phyloP scores from a whole-genome alignment of 2,113 vertebrate species.

The Coptodon bakossiorum region DNA sequence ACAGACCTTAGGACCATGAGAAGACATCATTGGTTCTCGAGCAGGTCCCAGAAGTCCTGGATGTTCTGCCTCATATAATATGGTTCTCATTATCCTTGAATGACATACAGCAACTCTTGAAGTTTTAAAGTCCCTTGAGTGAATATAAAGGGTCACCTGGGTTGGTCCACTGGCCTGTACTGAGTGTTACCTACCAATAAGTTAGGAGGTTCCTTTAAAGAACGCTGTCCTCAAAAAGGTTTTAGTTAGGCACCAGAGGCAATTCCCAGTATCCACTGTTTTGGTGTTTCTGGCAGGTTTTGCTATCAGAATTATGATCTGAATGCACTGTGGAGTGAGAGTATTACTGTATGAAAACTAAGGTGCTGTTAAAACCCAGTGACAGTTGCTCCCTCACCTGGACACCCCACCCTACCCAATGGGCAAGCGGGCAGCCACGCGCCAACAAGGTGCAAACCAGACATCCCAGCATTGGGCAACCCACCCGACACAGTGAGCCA shows the following conservation, averaged over 20 bases:
- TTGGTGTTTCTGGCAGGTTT: not conserved
- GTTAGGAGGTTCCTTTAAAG: not conserved
- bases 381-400: not conserved
- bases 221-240: not conserved
- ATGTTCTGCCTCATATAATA: not conserved
- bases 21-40: not conserved
- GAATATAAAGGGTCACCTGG: not conserved
- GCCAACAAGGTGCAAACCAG: not conserved
- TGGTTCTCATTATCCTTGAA: not conserved
- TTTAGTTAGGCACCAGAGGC: not conserved
- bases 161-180: not conserved
- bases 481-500: not conserved
- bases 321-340: not conserved
- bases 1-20: not conserved
- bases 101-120: not conserved
- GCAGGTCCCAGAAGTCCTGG: not conserved
- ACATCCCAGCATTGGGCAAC: not conserved
- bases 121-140: not conserved
- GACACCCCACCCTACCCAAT: not conserved
- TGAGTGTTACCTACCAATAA: not conserved
- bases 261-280: not conserved
- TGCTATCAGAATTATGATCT: not conserved
- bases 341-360: not conserved
- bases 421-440: not conserved
- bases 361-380: not conserved